Conservation (phyloP, 2,888 invertebrate species). For the Tortricodes alternella region DNA sequence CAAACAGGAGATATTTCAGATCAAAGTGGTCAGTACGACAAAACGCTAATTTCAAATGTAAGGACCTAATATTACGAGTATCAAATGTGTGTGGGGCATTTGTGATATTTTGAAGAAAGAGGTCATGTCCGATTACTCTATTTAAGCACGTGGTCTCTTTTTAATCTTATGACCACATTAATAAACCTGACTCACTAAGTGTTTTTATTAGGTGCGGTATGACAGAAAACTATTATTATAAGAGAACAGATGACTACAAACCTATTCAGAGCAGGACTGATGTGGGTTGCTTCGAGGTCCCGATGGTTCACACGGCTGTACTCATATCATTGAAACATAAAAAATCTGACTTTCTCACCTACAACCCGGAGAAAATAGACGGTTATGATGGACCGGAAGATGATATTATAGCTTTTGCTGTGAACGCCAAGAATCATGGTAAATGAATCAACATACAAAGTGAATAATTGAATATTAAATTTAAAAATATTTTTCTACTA, state of each 20-base stretch:
- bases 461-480: neutral
- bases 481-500: too few relatives aligned
- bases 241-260: slow-evolving; percentile 92
- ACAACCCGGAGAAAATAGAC: slow-evolving; percentile 83
- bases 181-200: too few relatives aligned
- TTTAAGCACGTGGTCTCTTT: too few relatives aligned
- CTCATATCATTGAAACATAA: slow-evolving; percentile 87
- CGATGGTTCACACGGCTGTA: slow-evolving; percentile 95
- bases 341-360: slow-evolving; percentile 87
- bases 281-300: slow-evolving; percentile 90
- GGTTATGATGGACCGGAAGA: slow-evolving; percentile 91
- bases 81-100: too few relatives aligned
- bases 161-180: too few relatives aligned
- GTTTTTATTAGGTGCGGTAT: slow-evolving; percentile 91
- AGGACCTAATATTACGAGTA: too few relatives aligned
- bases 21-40: too few relatives aligned
- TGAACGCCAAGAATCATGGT: slow-evolving; percentile 88
- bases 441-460: slow-evolving; percentile 27
- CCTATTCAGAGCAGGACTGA: slow-evolving; percentile 87
- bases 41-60: too few relatives aligned
- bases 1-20: too few relatives aligned
- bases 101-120: too few relatives aligned
- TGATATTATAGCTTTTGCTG: slow-evolving; percentile 96
- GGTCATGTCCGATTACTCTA: too few relatives aligned
- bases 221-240: slow-evolving; percentile 91